These are phyloP conservation scores for Allygus modestus DNA, from an alignment of 2,888 invertebrate species.

Conservation along the genomic window DNA sequence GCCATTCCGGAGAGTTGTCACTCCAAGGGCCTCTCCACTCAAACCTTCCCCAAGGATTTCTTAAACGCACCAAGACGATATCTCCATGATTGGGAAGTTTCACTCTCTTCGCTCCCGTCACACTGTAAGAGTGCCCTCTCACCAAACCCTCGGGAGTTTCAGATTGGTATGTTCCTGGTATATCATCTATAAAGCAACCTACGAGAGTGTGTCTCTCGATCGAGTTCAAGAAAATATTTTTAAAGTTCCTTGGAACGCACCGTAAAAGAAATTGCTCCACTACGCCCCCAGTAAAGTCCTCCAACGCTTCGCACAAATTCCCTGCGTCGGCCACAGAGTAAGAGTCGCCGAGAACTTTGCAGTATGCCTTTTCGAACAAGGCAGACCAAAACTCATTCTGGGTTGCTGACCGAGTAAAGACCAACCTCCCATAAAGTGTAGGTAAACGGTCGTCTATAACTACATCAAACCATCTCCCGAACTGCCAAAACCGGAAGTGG, in stretches of 20 bases:
- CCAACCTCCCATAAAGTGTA: not conserved
- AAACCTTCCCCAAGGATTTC: conserved; percentile 14
- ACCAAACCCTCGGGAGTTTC: not conserved
- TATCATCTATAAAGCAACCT: not conserved
- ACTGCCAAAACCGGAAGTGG: conserved; percentile 41
- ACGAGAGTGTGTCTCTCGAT: not conserved
- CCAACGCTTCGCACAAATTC: conserved; percentile 22
- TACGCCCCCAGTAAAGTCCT: conserved; percentile 23
- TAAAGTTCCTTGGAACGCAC: not conserved
- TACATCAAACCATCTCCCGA: conserved; percentile 8
- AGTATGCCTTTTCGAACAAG: conserved; percentile 34
- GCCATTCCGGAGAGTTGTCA: conserved; percentile 8
- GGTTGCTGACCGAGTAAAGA: not conserved
- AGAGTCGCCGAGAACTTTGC: conserved; percentile 1
- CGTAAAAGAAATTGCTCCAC: not conserved
- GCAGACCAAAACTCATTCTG: conserved; percentile 20
- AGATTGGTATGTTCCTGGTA: not conserved
- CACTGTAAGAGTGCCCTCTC: conserved; percentile 22
- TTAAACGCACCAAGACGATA: not conserved
- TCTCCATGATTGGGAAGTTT: not conserved
- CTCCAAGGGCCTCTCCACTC: conserved; percentile 40
- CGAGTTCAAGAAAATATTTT: not conserved
- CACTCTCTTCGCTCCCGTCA: not conserved
- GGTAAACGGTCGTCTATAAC: conserved; percentile 17
- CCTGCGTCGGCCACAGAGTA: not conserved